Conservation (phyloP, 1,140 invertebrate genomes). For the Bombus pascuorum region DNA sequence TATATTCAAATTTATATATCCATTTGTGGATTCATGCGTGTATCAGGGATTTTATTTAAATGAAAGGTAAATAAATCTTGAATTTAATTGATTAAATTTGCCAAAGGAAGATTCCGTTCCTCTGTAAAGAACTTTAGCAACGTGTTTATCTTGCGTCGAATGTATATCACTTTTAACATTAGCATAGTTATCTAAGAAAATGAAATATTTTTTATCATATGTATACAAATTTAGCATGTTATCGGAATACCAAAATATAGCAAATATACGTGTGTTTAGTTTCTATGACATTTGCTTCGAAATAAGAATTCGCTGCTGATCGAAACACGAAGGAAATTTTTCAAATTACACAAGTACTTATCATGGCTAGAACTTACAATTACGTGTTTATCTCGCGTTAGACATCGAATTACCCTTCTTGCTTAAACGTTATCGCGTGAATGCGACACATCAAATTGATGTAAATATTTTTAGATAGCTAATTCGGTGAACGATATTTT, state of each 20-base stretch:
- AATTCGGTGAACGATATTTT: too few species aligned
- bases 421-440: too few species aligned
- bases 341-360: not conserved
- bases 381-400: too few species aligned
- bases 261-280: not conserved
- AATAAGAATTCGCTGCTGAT: not conserved
- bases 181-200: not conserved
- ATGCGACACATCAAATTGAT: fast-evolving
- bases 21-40: not conserved
- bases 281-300: not conserved
- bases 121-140: not conserved
- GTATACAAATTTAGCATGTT: not conserved
- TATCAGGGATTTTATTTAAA: not conserved
- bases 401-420: too few species aligned
- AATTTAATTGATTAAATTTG: not conserved
- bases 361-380: too few species aligned
- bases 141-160: not conserved
- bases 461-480: too few species aligned
- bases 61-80: not conserved
- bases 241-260: not conserved
- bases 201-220: not conserved
- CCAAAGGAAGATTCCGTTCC: not conserved
- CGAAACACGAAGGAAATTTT: not conserved
- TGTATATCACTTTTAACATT: not conserved
- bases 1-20: not conserved